These are phyloP conservation scores for Phortica okadai DNA, from an alignment of 2,888 invertebrate species.

Conservation along the genomic window DNA sequence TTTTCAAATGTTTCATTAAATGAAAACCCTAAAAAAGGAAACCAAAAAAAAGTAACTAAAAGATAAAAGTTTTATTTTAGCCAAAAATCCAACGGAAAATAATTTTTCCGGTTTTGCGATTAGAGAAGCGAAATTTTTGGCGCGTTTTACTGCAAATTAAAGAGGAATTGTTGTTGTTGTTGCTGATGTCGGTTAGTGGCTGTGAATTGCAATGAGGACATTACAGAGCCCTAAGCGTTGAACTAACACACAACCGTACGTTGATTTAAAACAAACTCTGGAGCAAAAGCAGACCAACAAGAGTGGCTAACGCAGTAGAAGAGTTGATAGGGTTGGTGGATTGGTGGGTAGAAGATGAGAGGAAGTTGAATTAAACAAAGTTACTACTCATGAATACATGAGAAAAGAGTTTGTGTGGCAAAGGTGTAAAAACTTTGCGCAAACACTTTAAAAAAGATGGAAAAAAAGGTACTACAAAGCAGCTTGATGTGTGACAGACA, in stretches of 20 bases:
- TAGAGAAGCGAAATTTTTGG: not conserved
- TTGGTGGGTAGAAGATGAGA: too few species aligned
- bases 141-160: not conserved
- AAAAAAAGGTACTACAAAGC: too few species aligned
- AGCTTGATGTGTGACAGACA: too few species aligned
- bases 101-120: not conserved
- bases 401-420: too few species aligned
- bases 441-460: too few species aligned
- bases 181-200: not conserved
- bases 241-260: constrained; percentile 62
- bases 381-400: too few species aligned
- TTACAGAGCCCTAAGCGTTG: constrained; percentile 58
- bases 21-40: constrained; percentile 22
- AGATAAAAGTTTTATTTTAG: not conserved
- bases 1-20: constrained; percentile 61
- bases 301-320: too few species aligned
- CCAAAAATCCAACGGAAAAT: not conserved
- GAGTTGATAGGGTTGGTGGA: too few species aligned
- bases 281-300: constrained; percentile 35
- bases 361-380: too few species aligned
- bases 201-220: constrained; percentile 13
- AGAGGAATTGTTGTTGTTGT: not conserved
- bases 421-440: too few species aligned
- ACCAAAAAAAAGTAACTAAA: not conserved
- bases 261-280: not conserved